Conservation (phyloP, 2,888 invertebrate genomes). For the Noctuana brunneofusca region DNA sequence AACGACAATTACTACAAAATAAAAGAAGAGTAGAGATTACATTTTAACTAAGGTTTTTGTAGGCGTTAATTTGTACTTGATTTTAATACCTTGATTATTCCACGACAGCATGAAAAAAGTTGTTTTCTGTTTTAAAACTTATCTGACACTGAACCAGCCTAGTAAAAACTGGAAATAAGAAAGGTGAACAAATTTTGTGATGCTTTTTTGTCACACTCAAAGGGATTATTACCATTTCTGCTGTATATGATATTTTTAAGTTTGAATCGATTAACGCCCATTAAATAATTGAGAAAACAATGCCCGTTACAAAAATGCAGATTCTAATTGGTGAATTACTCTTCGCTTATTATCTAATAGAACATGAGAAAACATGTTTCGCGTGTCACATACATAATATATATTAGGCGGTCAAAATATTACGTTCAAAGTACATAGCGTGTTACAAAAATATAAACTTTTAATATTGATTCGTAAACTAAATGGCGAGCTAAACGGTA, state of each 20-base stretch:
- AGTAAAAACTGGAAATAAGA: neutral
- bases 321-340: neutral
- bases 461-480: conserved; percentile 10
- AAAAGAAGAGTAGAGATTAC: neutral
- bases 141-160: neutral
- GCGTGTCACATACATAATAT: neutral
- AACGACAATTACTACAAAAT: conserved; percentile 1
- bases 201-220: too few species aligned
- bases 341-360: neutral
- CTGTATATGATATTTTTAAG: too few species aligned
- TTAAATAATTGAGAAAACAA: neutral
- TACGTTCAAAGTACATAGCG: conserved; percentile 10
- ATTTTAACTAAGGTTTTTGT: conserved; percentile 3
- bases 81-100: conserved; percentile 12
- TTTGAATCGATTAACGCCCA: neutral
- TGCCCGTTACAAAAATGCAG: neutral
- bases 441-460: conserved; percentile 27
- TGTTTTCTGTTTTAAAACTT: neutral
- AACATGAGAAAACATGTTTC: neutral
- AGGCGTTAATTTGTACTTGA: conserved; percentile 30
- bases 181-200: too few species aligned
- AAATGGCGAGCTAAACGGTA: conserved; percentile 29
- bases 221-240: too few species aligned
- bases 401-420: conserved; percentile 15
- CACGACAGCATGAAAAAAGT: conserved; percentile 1